Evolutionary conservation across 2,797 vertebrate species (phyloP).

Genomic region (Macroramphosus scolopax): DNA sequence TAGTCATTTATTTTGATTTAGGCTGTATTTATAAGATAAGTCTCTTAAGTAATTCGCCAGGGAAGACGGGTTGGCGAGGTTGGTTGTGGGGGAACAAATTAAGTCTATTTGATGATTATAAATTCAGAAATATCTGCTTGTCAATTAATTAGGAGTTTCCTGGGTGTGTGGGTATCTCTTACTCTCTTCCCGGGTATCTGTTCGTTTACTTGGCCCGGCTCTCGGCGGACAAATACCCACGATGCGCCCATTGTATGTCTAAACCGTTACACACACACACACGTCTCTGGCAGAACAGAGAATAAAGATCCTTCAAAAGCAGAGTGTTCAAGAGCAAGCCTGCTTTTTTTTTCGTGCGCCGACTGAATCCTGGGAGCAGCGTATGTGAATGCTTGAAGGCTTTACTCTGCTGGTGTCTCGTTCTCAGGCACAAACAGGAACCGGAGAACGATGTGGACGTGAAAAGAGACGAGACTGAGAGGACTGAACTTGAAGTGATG

Average conservation of each 20-base stretch:
- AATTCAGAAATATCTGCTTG: conserved; percentile 77
- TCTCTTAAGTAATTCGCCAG: conserved; percentile 74
- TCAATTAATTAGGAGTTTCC: conserved; percentile 79
- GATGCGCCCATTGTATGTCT: conserved; percentile 58
- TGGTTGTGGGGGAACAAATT: conserved; percentile 72
- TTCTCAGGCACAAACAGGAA: conserved; percentile 48
- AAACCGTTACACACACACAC: conserved; percentile 52
- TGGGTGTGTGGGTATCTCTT: conserved; percentile 46
- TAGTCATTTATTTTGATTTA: conserved; percentile 84
- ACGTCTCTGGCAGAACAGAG: conserved; percentile 40
- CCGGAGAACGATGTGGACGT: conserved; percentile 42
- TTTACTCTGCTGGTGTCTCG: conserved; percentile 35
- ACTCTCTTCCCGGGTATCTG: conserved; percentile 10
- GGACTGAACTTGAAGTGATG: conserved; percentile 50
- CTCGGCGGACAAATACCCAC: conserved; percentile 65
- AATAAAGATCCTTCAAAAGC: conserved; percentile 69
- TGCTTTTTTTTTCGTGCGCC: conserved; percentile 27
- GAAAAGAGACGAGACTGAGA: conserved; percentile 37
- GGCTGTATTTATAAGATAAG: conserved; percentile 83
- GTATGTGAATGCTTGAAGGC: conserved; percentile 49
- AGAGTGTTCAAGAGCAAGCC: conserved; percentile 55
- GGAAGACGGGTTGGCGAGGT: conserved; percentile 62
- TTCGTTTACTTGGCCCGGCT: conserved; percentile 62
- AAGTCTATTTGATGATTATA: conserved; percentile 80
- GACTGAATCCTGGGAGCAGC: conserved; percentile 46